A percentile compares a stretch with the other conserved stretches of the same genome.
Evolutionary conservation across 2,113 vertebrate genomes (phyloP).

Genomic region (Bubalus kerabau): DNA sequence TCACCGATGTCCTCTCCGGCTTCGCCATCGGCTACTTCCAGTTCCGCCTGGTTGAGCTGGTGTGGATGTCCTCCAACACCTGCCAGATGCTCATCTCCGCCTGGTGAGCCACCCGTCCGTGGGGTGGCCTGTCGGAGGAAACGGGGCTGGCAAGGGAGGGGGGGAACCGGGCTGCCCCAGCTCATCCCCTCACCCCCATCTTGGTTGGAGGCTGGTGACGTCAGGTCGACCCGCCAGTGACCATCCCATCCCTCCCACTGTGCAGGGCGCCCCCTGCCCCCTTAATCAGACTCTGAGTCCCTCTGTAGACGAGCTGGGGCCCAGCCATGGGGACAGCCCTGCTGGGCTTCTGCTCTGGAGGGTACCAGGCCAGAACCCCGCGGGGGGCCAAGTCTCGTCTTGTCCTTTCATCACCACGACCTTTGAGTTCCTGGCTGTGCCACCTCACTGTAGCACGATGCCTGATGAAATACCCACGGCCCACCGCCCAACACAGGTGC

Average conservation of each 20-base stretch:
- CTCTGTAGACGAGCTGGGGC: not conserved
- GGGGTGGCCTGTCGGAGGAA: fast-evolving
- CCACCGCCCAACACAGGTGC: not conserved
- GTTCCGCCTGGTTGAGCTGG: conserved; percentile 92
- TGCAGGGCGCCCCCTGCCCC: not conserved
- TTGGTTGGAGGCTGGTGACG: not conserved
- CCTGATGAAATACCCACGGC: not conserved
- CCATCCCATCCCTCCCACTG: not conserved
- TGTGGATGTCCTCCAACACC: conserved; percentile 94
- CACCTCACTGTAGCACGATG: fast-evolving
- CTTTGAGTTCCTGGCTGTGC: not conserved
- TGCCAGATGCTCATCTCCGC: conserved; percentile 96
- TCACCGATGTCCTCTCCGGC: conserved; percentile 92
- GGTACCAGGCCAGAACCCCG: not conserved
- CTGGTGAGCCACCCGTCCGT: conserved; percentile 68
- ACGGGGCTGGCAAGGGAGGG: fast-evolving
- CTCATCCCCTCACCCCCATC: not conserved
- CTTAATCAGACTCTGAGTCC: not conserved
- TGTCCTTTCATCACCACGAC: not conserved
- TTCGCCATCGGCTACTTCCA: conserved; percentile 92
- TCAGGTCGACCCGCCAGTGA: not conserved
- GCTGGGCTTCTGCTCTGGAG: not conserved
- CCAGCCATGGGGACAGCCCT: not conserved
- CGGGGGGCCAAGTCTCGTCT: not conserved
- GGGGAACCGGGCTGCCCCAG: fast-evolving